Conservation (phyloP, 2,113 vertebrate genomes). For the Tenrec ecaudatus region DNA sequence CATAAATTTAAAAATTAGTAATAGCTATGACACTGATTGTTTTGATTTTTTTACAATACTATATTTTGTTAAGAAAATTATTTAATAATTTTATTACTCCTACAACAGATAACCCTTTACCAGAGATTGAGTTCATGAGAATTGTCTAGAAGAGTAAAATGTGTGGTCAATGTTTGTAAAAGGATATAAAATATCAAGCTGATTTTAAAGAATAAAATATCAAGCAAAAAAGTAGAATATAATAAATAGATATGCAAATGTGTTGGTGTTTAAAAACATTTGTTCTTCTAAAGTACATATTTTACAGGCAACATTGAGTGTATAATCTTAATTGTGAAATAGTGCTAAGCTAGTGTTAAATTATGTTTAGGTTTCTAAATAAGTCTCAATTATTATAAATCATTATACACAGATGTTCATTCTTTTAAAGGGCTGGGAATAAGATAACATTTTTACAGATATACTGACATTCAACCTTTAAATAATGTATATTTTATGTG, state of each 20-base stretch:
- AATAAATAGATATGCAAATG: not conserved
- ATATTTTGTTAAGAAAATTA: not conserved
- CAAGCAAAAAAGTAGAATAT: conserved; percentile 17
- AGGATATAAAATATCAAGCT: conserved; percentile 44
- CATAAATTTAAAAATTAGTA: conserved; percentile 12
- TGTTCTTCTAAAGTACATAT: conserved; percentile 40
- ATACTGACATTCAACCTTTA: conserved; percentile 3
- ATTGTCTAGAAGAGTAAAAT: conserved; percentile 35
- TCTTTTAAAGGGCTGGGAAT: not conserved
- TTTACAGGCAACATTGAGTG: not conserved
- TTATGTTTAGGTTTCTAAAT: not conserved
- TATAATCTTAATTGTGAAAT: conserved; percentile 12
- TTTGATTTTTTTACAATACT: not conserved
- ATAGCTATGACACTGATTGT: not conserved
- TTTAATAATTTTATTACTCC: conserved; percentile 1
- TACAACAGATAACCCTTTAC: conserved; percentile 54
- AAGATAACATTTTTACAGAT: not conserved
- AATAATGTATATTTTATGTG: not conserved
- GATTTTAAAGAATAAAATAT: conserved; percentile 45
- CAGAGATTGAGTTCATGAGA: conserved; percentile 24
- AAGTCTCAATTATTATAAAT: not conserved
- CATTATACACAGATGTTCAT: not conserved
- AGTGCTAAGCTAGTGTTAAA: not conserved
- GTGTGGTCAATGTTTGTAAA: not conserved
- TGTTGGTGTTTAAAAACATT: not conserved